Conservation (phyloP, 2,888 invertebrate species). For the Andrena bicolor region DNA sequence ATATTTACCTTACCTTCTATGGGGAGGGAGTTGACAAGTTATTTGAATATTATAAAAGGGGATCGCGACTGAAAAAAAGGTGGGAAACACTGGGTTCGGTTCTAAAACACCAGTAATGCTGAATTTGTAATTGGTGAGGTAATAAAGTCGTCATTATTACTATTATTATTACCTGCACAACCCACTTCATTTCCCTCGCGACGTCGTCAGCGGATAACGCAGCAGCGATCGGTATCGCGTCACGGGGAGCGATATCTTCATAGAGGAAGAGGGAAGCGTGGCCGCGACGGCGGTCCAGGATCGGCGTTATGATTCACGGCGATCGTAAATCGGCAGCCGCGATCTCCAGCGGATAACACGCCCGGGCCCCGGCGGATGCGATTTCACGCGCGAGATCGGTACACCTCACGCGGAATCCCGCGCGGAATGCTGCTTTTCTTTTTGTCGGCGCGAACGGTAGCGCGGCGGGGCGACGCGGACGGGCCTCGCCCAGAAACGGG, state of each 20-base stretch:
- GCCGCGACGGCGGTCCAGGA: background rate
- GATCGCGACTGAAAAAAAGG: no score
- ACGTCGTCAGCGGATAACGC: slow-evolving; percentile 1
- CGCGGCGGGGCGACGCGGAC: slow-evolving; percentile 9
- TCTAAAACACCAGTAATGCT: no score
- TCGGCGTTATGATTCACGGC: slow-evolving; percentile 60
- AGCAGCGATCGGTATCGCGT: slow-evolving; percentile 21
- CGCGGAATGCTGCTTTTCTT: slow-evolving; percentile 68
- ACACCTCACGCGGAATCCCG: slow-evolving; percentile 67
- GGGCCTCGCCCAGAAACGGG: slow-evolving; percentile 66
- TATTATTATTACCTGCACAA: background rate
- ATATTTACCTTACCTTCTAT: no score
- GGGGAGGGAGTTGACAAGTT: no score
- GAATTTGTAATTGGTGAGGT: no score
- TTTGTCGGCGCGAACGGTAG: slow-evolving; percentile 38
- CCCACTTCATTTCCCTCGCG: background rate
- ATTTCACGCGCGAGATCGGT: slow-evolving; percentile 72
- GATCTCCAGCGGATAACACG: slow-evolving; percentile 62
- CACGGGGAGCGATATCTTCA: slow-evolving; percentile 53
- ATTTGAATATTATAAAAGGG: no score
- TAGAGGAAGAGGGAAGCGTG: slow-evolving; percentile 9
- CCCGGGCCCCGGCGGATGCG: slow-evolving; percentile 56
- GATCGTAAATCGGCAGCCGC: slow-evolving; percentile 62
- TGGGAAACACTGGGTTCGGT: no score
- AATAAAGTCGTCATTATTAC: no score